A percentile compares a stretch with the other conserved stretches of the same genome.
phyloP scores from a whole-genome alignment of 2,797 vertebrate species.

The Echiichthys vipera region DNA sequence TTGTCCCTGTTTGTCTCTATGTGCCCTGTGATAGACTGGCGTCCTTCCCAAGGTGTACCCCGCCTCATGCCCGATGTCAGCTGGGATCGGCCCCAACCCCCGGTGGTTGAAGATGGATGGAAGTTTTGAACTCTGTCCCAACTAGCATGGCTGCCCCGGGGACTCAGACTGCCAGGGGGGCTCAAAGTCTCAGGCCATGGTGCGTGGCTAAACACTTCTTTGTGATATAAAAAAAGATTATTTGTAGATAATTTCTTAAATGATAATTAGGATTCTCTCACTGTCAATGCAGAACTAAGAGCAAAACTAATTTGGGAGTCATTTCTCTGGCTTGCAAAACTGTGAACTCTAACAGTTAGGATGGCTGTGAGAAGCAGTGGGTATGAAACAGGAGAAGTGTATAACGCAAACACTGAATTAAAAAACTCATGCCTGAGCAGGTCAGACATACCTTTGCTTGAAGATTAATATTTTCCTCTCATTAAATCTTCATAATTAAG shows the following conservation, averaged over 20 bases:
- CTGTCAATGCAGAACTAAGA: too few relatives aligned
- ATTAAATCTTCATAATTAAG: conserved; percentile 45
- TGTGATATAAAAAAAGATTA: not conserved
- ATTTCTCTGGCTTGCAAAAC: conserved; percentile 21
- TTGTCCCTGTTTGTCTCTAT: too few relatives aligned
- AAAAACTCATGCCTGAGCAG: conserved; percentile 30
- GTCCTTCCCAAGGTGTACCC: too few relatives aligned
- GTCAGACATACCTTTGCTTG: conserved; percentile 32
- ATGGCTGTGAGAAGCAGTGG: conserved; percentile 41
- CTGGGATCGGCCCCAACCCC: too few relatives aligned
- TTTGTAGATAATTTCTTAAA: not conserved
- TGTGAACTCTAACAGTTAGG: conserved; percentile 19
- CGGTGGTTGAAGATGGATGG: too few relatives aligned
- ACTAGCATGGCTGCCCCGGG: too few relatives aligned
- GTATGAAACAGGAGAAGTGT: conserved; percentile 46
- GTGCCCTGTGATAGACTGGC: too few relatives aligned
- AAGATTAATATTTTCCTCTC: conserved; percentile 47
- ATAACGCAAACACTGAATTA: conserved; percentile 56
- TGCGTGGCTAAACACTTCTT: too few relatives aligned
- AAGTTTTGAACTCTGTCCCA: too few relatives aligned
- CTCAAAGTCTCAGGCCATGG: too few relatives aligned
- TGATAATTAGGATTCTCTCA: not conserved
- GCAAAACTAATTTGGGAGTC: conserved; percentile 16
- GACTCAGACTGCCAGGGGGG: too few relatives aligned
- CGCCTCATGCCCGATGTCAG: too few relatives aligned